These are phyloP conservation scores for Spialia ferax DNA, from an alignment of 2,888 invertebrate genomes.

Conservation along the genomic window DNA sequence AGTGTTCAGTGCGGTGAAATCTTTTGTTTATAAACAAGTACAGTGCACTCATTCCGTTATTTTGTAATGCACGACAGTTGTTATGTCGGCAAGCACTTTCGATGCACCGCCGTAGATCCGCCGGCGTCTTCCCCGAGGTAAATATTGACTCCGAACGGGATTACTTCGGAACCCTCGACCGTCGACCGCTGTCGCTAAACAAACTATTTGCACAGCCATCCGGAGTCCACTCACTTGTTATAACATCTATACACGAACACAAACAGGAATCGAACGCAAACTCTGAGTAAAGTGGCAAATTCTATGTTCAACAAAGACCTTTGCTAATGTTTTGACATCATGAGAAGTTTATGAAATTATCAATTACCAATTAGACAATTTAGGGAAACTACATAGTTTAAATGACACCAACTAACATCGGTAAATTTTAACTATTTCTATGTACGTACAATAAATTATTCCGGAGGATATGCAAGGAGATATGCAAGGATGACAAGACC, in stretches of 20 bases:
- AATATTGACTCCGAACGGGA: slow-evolving; percentile 68
- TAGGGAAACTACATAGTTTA: neutral
- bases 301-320: neutral
- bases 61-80: slow-evolving; percentile 28
- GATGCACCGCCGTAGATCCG: slow-evolving; percentile 51
- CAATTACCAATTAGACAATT: too few relatives aligned
- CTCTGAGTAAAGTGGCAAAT: slow-evolving; percentile 2
- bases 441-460: slow-evolving; percentile 21
- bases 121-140: slow-evolving; percentile 72
- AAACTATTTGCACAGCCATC: slow-evolving; percentile 49
- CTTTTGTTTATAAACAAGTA: slow-evolving; percentile 35
- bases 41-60: slow-evolving; percentile 24
- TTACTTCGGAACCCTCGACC: slow-evolving; percentile 47
- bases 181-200: slow-evolving; percentile 42
- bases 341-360: too few relatives aligned
- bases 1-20: slow-evolving; percentile 41
- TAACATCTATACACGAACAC: slow-evolving; percentile 7
- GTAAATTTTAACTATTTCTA: neutral
- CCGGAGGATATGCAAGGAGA: slow-evolving; percentile 52
- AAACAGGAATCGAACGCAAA: slow-evolving; percentile 13
- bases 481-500: too few relatives aligned
- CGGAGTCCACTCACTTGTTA: slow-evolving; percentile 39
- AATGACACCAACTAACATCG: neutral
- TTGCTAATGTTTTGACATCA: too few relatives aligned
- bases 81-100: slow-evolving; percentile 56